Evolutionary conservation across 2,797 vertebrate species (phyloP), one percentile per base, ranked within the genome.

Genomic region (Lates japonicus): DNA sequence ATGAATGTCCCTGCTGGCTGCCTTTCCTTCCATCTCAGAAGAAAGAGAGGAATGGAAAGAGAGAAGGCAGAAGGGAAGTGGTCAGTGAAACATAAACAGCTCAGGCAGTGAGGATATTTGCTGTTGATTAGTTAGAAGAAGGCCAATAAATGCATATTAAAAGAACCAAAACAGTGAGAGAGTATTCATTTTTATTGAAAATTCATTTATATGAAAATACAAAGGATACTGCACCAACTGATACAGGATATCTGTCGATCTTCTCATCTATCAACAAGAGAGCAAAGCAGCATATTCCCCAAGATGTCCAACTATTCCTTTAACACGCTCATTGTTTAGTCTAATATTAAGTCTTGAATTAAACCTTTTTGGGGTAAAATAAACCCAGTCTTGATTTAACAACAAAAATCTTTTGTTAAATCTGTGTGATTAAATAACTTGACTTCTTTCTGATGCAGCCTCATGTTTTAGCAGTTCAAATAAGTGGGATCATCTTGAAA

Each of bases 1-100:
- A 46, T 65, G 74, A 70, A 63, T 69, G 78, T 82, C 73, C 86
- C 79, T 81, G 68, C 44, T 74, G 79, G 70, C 80, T 75, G 68
- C 51, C 68, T 84, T 80, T 65, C 70, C 67, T 69, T 82, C 57
- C 44, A 73, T 62, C 74, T 87, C 42, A 51, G 51, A 82, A 76
- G 63, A 69, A 80, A 80, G 74, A 66, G 60, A 70, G 49, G 44
- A 58, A 70, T 81, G 67, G 19, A 61, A 35, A 75, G 33, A 51
- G 20, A 60, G 51, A 51, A 57, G 17, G 48, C 42, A 41, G 58
- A 51, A 20, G 42, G 57, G 76, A 79, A 68, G 77, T 25, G 33
- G 67, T 44, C 76, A 68, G 74, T 67, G 66, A 73, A 83, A 74
- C 35, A 77, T 76, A 57, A 63, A 72, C 70, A 73, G 29, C 29